Evolutionary conservation across 2,888 invertebrate genomes (phyloP), one percentile per base, ranked within the genome.

Genomic region (Erpobdella octoculata): DNA sequence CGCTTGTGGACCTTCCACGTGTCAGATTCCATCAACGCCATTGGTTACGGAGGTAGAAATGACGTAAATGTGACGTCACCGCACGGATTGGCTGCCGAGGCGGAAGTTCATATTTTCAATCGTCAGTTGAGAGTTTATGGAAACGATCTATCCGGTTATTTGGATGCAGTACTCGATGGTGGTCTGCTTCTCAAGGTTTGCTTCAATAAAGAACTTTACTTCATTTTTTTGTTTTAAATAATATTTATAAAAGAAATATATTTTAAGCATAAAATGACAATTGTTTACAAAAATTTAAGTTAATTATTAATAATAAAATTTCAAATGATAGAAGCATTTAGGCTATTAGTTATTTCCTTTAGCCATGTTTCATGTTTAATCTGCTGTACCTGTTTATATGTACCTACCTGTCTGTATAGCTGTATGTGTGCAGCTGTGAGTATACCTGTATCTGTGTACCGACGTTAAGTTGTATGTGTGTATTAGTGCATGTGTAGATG

Each of bases 1-100:
- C 76, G 78, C 5, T 75, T 80, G 28, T 81, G 81, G 81, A 81
- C 81, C 1, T 74, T 81, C 58, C 79, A 81, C 73, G 76, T 81
- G 21, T 79, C 80, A 0, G 81, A 81, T 73, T 80, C 80, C 0
- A 76, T 77, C 0, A 77, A 77, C 0, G 80, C 80, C 0, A 79
- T 81, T 70, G 81, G 81, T 0, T 79, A 78, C 71, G 81, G 81
- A 1, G 79, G 79, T 0, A 79, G 59, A 18, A 68, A 73, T 35
- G 70, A 46, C 18, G 67, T 48, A 9, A 28, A 36, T 28, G 46
- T 31, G 8, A 48, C 15, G 21, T 68, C 53, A 5, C 15, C 5
- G 21, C 28, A 6, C 18, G n/a, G 33, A 18, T 9, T 6, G 33
- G 37, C 78, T 78, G 71, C 78, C 75, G 80, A 78, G 78, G 81